Conservation (phyloP, 2,113 vertebrate species). For the Sclerurus mexicanus region DNA sequence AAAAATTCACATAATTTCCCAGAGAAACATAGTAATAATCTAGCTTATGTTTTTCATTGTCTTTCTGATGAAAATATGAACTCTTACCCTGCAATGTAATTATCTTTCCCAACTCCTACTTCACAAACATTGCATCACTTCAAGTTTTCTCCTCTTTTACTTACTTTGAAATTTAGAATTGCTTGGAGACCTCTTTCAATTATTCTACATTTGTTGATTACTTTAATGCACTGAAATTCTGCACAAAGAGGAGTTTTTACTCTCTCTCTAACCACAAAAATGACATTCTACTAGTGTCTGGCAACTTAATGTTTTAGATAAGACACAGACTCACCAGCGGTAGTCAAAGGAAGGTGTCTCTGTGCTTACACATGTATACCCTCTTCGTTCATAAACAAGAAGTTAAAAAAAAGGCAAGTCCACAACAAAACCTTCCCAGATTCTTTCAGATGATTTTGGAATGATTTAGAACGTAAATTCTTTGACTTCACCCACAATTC, state of each 20-base stretch:
- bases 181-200: not conserved
- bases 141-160: not conserved
- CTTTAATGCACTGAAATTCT: not conserved
- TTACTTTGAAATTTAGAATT: not conserved
- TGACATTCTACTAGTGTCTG: not conserved
- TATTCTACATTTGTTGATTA: not conserved
- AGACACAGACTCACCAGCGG: not conserved
- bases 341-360: not conserved
- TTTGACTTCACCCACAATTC: not conserved
- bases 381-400: not conserved
- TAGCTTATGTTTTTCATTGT: not conserved
- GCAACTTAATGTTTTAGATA: not conserved
- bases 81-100: not conserved
- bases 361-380: rapidly evolving
- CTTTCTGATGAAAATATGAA: not conserved
- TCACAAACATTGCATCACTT: not conserved
- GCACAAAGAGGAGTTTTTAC: not conserved
- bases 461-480: not conserved
- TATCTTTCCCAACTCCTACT: not conserved
- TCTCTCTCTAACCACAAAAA: not conserved
- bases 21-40: not conserved
- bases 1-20: not conserved
- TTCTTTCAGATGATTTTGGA: not conserved
- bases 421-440: not conserved
- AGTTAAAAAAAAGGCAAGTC: not conserved